Evolutionary conservation across 2,888 invertebrate species (phyloP).

Genomic region (Dynastes hyllus): DNA sequence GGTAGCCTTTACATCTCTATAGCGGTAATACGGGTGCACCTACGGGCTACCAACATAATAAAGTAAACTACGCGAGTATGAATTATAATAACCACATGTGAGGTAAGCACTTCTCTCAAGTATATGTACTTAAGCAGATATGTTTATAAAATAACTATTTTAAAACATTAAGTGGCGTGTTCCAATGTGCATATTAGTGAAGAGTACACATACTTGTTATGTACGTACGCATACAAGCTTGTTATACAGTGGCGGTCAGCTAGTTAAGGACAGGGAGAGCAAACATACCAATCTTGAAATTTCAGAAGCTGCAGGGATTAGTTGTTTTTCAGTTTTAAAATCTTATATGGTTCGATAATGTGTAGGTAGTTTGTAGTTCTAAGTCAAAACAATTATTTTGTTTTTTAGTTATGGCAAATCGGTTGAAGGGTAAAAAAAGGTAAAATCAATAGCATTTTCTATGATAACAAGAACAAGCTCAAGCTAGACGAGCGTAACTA

Average conservation of each 20-base stretch:
- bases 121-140: constrained; percentile 62
- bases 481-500: no score
- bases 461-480: no score
- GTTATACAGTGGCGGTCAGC: no score
- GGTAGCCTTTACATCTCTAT: constrained; percentile 14
- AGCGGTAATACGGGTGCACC: not conserved
- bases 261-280: no score
- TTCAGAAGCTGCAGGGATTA: no score
- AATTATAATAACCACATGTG: constrained; percentile 63
- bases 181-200: constrained; percentile 50
- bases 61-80: constrained; percentile 54
- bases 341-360: no score
- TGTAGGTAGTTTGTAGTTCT: no score
- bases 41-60: constrained; percentile 41
- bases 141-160: constrained; percentile 64
- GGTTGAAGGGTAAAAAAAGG: no score
- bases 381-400: no score
- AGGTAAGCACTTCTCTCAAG: constrained; percentile 62
- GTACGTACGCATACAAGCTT: constrained; percentile 36
- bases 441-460: no score
- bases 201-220: constrained; percentile 6
- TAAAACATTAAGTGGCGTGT: constrained; percentile 62
- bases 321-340: no score
- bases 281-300: not conserved
- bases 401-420: no score